These are phyloP conservation scores for Dipodomys stephensi DNA, from an alignment of 2,113 vertebrate genomes.

Conservation along the genomic window DNA sequence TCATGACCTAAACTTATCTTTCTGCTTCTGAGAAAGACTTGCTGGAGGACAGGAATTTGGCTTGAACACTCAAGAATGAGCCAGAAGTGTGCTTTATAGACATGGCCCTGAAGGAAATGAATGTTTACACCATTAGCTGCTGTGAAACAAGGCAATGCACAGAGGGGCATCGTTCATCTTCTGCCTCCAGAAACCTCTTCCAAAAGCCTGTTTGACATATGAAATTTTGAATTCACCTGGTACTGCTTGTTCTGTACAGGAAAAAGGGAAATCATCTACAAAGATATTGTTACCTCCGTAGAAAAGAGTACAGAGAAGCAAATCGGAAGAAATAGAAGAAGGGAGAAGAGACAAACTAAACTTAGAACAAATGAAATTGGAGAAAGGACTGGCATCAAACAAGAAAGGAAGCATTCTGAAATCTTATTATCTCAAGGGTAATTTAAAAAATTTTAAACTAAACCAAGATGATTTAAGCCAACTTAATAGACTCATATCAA, in stretches of 20 bases:
- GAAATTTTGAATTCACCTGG: conserved; percentile 75
- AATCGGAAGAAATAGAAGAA: not conserved
- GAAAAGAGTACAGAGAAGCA: conserved; percentile 16
- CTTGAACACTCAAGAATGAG: conserved; percentile 80
- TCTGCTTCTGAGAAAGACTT: conserved; percentile 76
- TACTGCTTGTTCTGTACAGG: conserved; percentile 41
- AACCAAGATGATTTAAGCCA: too few relatives aligned
- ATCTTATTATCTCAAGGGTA: not conserved
- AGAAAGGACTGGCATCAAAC: not conserved
- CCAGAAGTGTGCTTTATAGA: conserved; percentile 80
- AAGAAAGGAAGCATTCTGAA: not conserved
- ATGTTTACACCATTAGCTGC: conserved; percentile 73
- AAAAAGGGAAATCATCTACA: conserved; percentile 16
- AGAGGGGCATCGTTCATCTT: conserved; percentile 75
- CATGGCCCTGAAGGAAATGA: conserved; percentile 78
- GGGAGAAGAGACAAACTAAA: conserved; percentile 25
- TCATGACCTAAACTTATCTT: conserved; percentile 80
- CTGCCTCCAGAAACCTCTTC: conserved; percentile 61
- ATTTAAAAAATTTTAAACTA: not conserved
- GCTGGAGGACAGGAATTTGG: conserved; percentile 78
- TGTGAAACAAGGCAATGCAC: conserved; percentile 71
- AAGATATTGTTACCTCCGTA: conserved; percentile 37
- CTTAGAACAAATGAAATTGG: not conserved
- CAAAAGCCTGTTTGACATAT: conserved; percentile 66
- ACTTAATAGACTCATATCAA: too few relatives aligned